Base-by-base conservation (phyloP, 2,888 invertebrate genomes). In the Morpho deidamia region DNA sequence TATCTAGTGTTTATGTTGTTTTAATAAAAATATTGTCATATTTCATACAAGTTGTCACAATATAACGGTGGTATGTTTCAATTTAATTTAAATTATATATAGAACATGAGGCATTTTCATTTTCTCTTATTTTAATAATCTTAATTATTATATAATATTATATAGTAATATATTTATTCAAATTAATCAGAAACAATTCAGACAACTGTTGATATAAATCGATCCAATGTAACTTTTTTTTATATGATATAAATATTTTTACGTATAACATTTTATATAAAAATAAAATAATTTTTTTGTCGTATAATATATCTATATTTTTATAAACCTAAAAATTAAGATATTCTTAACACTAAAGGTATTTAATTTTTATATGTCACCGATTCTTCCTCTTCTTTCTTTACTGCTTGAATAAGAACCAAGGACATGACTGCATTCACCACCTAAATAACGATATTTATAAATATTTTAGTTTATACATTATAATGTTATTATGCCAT, bases 401-500 rank as follows among this genome's bases (percentile, higher is more conserved):
- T 93, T 33, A 95, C 90, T 1, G 95, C 95, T 77, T 94, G 93
- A 8, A 94, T 91, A 10, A 96, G 90, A 9, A 95, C 89, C 42
- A 94, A 67, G 1, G 94, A 92, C 82, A 95, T 91, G 0, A 94
- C 94, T 7, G 91, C 92, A 68, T 95, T 93, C 51, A 95, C 80
- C 5, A 94, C 91, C 94, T 94, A 84, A 44, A 53, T 62, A 61
- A 37, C 58, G 55, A 23, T 23, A 23, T 23, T 23, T 5, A 23
- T 5, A 23, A 23, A 23, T 5, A 23, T 23, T 23, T 23, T 23
- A 3, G 1, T 23, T 23, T 23, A 23, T 23, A n/a, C n/a, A 23
- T 23, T 23, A 23, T 14, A 23, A 23, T 5, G 5, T 5, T 5
- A 3, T 23, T 1, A 23, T 5, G 2, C 23, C 23, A 23, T 23